Evolutionary conservation across 2,797 vertebrate species (phyloP).

Genomic region (Sitta carolinensis): DNA sequence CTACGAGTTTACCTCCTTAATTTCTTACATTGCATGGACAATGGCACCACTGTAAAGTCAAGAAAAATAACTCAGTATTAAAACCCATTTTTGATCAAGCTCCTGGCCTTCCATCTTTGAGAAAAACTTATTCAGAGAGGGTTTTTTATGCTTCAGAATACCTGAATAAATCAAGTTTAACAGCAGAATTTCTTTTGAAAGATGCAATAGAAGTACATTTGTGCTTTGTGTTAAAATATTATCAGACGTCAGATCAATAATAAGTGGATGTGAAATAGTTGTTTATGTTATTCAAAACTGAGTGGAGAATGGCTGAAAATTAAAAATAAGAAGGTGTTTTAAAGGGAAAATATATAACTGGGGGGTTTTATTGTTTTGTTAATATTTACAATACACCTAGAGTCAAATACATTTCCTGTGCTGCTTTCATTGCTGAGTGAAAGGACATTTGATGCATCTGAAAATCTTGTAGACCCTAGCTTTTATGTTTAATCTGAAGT

Average conservation of each 20-base stretch:
- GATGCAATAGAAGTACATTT: constrained; percentile 53
- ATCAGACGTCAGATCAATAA: constrained; percentile 68
- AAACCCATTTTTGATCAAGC: not conserved
- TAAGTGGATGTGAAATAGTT: constrained; percentile 67
- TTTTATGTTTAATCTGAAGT: constrained; percentile 33
- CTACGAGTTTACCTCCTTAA: constrained; percentile 53
- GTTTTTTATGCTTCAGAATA: not conserved
- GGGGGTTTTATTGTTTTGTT: constrained; percentile 40
- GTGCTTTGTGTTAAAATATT: constrained; percentile 57
- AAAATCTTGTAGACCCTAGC: not conserved
- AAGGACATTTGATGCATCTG: not conserved
- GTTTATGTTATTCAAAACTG: constrained; percentile 62
- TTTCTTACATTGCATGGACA: constrained; percentile 30
- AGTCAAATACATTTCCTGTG: not conserved
- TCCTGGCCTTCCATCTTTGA: not conserved
- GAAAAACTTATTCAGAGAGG: constrained; percentile 28
- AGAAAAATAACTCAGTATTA: not conserved
- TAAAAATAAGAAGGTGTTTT: constrained; percentile 51
- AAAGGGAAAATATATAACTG: constrained; percentile 23
- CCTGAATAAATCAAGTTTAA: constrained; percentile 46
- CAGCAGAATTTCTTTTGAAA: constrained; percentile 48
- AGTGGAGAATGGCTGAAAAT: constrained; percentile 68
- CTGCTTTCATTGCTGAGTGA: not conserved
- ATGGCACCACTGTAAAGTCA: constrained; percentile 42
- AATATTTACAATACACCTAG: constrained; percentile 32